Evolutionary conservation across 2,888 invertebrate species (phyloP), one percentile per base, ranked within the genome.

Genomic region (Melinaea marsaeus): DNA sequence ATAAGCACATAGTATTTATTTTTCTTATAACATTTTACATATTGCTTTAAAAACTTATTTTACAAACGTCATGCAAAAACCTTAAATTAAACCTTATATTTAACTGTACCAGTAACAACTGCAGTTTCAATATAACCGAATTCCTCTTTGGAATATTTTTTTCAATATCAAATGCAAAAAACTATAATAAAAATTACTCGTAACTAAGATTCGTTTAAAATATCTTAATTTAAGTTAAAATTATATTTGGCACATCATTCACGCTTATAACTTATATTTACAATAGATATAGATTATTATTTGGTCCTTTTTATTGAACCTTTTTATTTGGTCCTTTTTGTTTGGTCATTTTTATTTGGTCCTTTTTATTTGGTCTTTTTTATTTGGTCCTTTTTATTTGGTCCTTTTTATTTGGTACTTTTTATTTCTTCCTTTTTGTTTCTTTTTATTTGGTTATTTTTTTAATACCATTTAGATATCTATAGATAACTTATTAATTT

Each of bases 1-100:
- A 69, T 86, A 87, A 87, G 86, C 87, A 85, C 83, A 80, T 83
- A 76, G 71, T 78, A 79, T 79, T 79, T 84, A 80, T 83, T 79
- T 63, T 75, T 74, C 75, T 74, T 71, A 47, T 57, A 58, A 61
- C 33, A 22, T n/a, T 58, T 32, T 55, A 63, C 63, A 73, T 75
- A 79, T 73, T 76, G 80, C 80, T 78, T 76, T 78, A 67, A 69
- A 74, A 75, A 79, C 80, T 66, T 64, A 63, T 60, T 61, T 65
- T 63, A 62, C 66, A 59, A 64, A 45, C 65, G 64, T 65, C 65
- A 57, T 67, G 66, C 65, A 62, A 45, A 55, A 11, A 37, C 61
- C 65, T 62, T 42, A 42, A 66, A 55, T 47, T 61, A 58, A 46
- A 57, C 60, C 35, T 61, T 56, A 51, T 13, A 46, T 54, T 61